phyloP scores from a whole-genome alignment of 1,140 invertebrate genomes.

The Parapsyche elsis region DNA sequence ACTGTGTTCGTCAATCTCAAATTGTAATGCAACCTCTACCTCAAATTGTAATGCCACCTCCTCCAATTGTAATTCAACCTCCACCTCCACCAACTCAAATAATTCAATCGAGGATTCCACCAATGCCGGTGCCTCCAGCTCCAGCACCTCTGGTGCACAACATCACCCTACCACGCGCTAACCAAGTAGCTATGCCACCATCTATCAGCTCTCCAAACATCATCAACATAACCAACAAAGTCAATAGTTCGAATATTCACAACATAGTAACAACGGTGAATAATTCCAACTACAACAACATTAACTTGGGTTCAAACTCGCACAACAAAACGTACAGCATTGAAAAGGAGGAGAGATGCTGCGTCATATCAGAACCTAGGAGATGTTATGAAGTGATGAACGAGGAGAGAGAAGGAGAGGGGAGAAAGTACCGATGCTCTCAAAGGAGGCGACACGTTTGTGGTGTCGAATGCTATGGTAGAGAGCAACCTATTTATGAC shows the following conservation, averaged over 20 bases:
- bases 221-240: slow-evolving; percentile 26
- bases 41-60: too few species aligned
- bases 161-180: background rate
- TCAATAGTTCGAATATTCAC: slow-evolving; percentile 13
- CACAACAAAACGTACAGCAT: background rate
- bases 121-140: background rate
- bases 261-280: slow-evolving; percentile 19
- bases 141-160: background rate
- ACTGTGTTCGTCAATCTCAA: background rate
- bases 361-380: slow-evolving; percentile 21
- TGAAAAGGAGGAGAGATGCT: slow-evolving; percentile 16
- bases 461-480: background rate
- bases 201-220: background rate
- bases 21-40: too few species aligned
- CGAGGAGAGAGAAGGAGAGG: too few species aligned
- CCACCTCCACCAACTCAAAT: too few species aligned
- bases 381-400: background rate
- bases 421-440: background rate
- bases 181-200: background rate
- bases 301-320: background rate
- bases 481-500: background rate
- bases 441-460: slow-evolving; percentile 25
- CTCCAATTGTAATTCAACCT: too few species aligned
- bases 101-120: background rate
- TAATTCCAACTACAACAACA: slow-evolving; percentile 25